Conservation (phyloP, 2,888 invertebrate species). For the Oligia fasciuncula region DNA sequence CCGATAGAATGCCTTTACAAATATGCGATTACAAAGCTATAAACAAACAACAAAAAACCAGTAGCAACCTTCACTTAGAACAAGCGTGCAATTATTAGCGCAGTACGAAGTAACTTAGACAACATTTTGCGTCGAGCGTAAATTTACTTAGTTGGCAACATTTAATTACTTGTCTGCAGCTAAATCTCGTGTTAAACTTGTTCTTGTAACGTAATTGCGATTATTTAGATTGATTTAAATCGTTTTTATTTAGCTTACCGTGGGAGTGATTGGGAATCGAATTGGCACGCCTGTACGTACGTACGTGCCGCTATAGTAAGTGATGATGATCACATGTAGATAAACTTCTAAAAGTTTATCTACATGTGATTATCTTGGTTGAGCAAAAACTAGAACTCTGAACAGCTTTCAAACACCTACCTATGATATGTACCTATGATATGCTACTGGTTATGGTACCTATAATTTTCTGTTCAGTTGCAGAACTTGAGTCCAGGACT, state of each 20-base stretch:
- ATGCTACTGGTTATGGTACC: not conserved
- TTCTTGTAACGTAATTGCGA: slow-evolving; percentile 67
- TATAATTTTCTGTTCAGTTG: not conserved
- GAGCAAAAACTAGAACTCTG: not conserved
- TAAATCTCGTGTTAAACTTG: slow-evolving; percentile 72
- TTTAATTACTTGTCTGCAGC: slow-evolving; percentile 64
- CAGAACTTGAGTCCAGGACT: too few relatives aligned
- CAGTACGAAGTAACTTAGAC: slow-evolving; percentile 67
- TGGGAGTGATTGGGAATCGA: slow-evolving; percentile 12
- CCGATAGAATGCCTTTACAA: not conserved
- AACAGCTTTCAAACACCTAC: not conserved
- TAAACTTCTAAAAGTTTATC: too few relatives aligned
- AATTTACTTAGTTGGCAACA: slow-evolving; percentile 66
- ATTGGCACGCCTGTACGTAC: not conserved
- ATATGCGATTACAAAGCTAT: not conserved
- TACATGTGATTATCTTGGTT: not conserved
- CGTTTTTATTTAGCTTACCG: slow-evolving; percentile 47
- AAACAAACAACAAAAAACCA: slow-evolving; percentile 30
- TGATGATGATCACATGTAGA: too few relatives aligned
- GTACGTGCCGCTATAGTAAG: not conserved
- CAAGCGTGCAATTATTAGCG: slow-evolving; percentile 70
- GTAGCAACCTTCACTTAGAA: slow-evolving; percentile 28
- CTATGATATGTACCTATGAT: not conserved
- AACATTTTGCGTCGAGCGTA: slow-evolving; percentile 73
- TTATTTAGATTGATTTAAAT: slow-evolving; percentile 66